These are phyloP conservation scores for Hiodon tergisus DNA, from an alignment of 2,113 vertebrate species.

Conservation along the genomic window DNA sequence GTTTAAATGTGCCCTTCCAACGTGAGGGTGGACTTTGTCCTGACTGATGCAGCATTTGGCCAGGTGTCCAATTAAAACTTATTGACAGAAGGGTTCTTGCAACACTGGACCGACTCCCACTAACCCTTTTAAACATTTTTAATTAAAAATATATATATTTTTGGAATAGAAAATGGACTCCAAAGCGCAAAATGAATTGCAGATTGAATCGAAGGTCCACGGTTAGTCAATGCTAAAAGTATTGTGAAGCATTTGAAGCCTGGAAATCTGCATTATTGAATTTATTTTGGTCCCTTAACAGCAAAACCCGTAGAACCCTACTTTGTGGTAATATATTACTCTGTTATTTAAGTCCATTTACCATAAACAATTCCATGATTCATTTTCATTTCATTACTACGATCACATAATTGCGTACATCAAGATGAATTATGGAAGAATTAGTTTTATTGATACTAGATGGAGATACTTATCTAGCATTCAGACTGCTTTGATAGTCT, in stretches of 20 bases:
- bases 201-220: conserved; percentile 8
- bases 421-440: conserved; percentile 48
- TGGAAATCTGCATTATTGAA: conserved; percentile 34
- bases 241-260: conserved; percentile 18
- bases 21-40: too few species aligned
- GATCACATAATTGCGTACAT: conserved; percentile 40
- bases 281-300: conserved; percentile 6
- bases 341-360: conserved; percentile 45
- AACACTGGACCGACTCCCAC: too few species aligned
- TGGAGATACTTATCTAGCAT: neutral
- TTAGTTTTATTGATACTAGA: conserved; percentile 19
- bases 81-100: too few species aligned
- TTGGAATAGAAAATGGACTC: conserved; percentile 18
- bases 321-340: conserved; percentile 31
- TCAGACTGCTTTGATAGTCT: neutral
- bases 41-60: too few species aligned
- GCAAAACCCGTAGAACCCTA: neutral
- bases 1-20: too few species aligned
- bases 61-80: too few species aligned
- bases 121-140: too few species aligned
- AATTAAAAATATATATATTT: too few species aligned
- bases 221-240: conserved; percentile 7
- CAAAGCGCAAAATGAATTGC: conserved; percentile 25
- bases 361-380: conserved; percentile 35
- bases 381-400: conserved; percentile 47